Evolutionary conservation across 2,113 vertebrate species (phyloP).

Genomic region (Sapajus apella): DNA sequence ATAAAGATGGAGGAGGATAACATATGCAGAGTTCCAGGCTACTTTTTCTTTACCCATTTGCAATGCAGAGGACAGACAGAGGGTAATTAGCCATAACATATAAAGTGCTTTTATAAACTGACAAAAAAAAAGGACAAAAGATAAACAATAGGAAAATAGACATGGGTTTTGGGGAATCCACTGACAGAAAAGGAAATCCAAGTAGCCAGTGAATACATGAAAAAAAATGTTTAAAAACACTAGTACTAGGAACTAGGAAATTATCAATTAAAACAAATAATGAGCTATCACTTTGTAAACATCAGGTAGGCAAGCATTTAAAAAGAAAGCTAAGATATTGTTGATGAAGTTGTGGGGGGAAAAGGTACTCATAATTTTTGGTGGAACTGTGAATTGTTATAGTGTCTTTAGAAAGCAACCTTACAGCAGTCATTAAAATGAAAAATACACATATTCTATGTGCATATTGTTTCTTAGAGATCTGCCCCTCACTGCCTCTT

Average conservation of each 20-base stretch:
- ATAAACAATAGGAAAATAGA: background rate
- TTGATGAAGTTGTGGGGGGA: background rate
- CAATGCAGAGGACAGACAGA: background rate
- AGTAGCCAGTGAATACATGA: background rate
- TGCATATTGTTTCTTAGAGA: background rate
- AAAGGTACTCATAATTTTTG: background rate
- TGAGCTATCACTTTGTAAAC: background rate
- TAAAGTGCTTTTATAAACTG: background rate
- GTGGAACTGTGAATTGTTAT: background rate
- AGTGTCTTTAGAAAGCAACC: background rate
- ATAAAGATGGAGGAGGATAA: background rate
- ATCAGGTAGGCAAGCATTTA: background rate
- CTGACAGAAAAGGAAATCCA: background rate
- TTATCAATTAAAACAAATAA: background rate
- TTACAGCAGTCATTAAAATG: background rate
- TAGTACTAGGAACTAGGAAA: background rate
- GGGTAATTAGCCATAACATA: background rate
- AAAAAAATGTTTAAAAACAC: background rate
- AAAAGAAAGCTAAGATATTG: background rate
- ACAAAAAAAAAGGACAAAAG: background rate
- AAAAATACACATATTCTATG: background rate
- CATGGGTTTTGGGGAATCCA: background rate
- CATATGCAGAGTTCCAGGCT: background rate
- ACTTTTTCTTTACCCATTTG: background rate
- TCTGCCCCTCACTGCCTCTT: background rate